Conservation (phyloP, 1,140 invertebrate species). For the Zophobas morio region DNA sequence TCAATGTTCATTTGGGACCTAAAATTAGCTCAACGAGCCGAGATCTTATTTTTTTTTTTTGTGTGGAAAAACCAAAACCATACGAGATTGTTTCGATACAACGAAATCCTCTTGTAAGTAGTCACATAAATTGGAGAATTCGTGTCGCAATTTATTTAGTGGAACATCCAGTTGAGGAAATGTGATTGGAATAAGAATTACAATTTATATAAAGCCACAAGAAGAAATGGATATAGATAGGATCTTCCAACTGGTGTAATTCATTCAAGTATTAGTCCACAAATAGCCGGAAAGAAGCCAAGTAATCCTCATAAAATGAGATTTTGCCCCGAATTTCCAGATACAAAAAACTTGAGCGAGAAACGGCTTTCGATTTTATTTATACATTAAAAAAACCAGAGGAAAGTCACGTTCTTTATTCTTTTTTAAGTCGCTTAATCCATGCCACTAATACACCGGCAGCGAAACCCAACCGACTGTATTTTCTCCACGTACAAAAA, state of each 20-base stretch:
- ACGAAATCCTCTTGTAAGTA: neutral
- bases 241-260: neutral
- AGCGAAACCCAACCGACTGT: too few species aligned
- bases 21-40: conserved; percentile 10
- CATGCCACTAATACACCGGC: too few species aligned
- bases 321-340: conserved; percentile 7
- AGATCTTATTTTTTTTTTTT: neutral
- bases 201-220: neutral
- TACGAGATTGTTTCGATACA: neutral
- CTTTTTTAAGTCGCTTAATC: too few species aligned
- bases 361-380: neutral
- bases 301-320: conserved; percentile 19
- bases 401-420: too few species aligned
- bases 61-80: neutral
- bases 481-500: too few species aligned
- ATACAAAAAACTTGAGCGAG: neutral
- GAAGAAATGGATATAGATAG: neutral
- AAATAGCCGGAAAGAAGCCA: conserved; percentile 1
- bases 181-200: neutral
- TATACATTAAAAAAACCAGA: too few species aligned
- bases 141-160: neutral
- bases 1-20: conserved; percentile 23
- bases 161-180: neutral
- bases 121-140: neutral
- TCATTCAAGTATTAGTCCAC: conserved; percentile 1